Evolutionary conservation across 2,888 invertebrate species (phyloP).

Genomic region (Pomacea canaliculata): DNA sequence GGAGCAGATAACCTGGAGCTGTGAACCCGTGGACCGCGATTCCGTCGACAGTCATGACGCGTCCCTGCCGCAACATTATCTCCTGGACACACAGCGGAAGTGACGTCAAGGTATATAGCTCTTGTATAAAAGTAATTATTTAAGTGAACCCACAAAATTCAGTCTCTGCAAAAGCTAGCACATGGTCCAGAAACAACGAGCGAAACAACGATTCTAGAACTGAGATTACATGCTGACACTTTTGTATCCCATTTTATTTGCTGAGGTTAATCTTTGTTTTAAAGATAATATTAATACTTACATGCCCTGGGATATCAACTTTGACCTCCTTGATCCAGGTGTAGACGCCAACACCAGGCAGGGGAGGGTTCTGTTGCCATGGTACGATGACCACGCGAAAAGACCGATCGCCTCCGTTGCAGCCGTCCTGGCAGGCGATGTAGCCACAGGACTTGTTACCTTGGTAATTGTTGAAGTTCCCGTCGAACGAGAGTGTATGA

Average conservation of each 20-base stretch:
- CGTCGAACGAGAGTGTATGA: conserved; percentile 57
- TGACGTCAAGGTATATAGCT: no score
- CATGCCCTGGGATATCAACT: conserved; percentile 37
- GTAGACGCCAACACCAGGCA: conserved; percentile 18
- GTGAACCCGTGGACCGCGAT: not conserved
- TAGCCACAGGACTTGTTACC: conserved; percentile 53
- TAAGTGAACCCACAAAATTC: no score
- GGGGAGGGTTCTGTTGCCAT: conserved; percentile 35
- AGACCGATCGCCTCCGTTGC: conserved; percentile 33
- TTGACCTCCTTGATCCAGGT: conserved; percentile 55
- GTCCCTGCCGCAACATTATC: conserved; percentile 10
- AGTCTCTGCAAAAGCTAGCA: no score
- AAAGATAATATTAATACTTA: conserved; percentile 26
- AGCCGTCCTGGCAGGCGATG: conserved; percentile 55
- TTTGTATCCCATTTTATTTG: no score
- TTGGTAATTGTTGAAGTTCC: conserved; percentile 50
- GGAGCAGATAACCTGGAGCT: not conserved
- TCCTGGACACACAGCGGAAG: not conserved
- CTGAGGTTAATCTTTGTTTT: no score
- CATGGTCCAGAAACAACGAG: no score
- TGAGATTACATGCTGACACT: no score
- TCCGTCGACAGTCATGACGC: conserved; percentile 2
- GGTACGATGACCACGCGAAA: conserved; percentile 41
- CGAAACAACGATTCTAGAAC: no score
- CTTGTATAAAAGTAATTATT: no score